Conservation (phyloP, 2,797 vertebrate species). For the Alcedo atthis region DNA sequence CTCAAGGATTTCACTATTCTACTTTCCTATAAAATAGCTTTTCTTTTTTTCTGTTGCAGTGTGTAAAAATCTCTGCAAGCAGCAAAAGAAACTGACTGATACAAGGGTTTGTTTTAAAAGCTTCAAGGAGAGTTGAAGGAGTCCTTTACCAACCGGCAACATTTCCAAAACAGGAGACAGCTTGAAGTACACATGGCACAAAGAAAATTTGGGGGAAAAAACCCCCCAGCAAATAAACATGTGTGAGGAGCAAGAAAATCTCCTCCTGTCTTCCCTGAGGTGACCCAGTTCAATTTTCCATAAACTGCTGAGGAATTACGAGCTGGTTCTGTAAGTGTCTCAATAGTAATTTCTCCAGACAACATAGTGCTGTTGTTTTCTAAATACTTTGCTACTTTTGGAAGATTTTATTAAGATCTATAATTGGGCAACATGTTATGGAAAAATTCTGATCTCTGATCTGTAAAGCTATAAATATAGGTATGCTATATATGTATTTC, state of each 20-base stretch:
- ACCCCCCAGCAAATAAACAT: fast-evolving
- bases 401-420: neutral
- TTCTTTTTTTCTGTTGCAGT: neutral
- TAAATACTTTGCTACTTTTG: neutral
- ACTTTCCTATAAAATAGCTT: neutral
- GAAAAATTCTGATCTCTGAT: neutral
- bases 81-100: neutral
- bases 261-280: fast-evolving
- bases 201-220: neutral
- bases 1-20: neutral
- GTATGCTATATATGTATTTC: too few species aligned
- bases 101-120: neutral
- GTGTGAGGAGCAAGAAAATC: neutral
- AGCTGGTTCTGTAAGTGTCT: neutral
- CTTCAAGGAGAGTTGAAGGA: neutral
- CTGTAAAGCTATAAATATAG: neutral
- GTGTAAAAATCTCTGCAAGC: neutral
- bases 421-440: neutral
- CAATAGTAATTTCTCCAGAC: neutral
- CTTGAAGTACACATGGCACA: neutral
- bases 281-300: neutral
- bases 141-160: neutral
- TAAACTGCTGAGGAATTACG: neutral
- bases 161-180: neutral
- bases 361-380: neutral